Percentiles rank a stretch among this genome's conserved stretches.
phyloP scores from a whole-genome alignment of 2,888 invertebrate genomes.

The Dione vanillae region DNA sequence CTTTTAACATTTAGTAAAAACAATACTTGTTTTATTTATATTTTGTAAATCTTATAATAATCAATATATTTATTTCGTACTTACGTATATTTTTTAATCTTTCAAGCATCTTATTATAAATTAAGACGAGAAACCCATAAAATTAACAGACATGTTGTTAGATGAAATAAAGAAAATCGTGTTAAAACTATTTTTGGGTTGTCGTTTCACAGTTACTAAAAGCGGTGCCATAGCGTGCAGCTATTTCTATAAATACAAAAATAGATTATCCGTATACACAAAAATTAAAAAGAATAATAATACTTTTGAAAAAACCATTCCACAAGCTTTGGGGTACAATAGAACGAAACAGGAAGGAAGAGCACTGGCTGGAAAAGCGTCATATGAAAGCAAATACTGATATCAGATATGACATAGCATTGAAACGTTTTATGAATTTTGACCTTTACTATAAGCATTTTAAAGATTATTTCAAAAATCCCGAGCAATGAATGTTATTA shows the following conservation, averaged over 20 bases:
- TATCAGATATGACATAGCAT: conserved; percentile 23
- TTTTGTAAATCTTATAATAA: too few relatives aligned
- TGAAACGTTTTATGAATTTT: conserved; percentile 40
- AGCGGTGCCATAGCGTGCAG: background rate
- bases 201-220: background rate
- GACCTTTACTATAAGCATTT: conserved; percentile 46
- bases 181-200: background rate
- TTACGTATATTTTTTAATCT: too few relatives aligned
- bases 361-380: conserved; percentile 30
- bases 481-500: conserved; percentile 46
- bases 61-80: too few relatives aligned
- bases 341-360: conserved; percentile 35
- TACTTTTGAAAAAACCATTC: conserved; percentile 5
- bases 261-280: background rate
- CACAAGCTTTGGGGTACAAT: conserved; percentile 1
- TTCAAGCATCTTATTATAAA: too few relatives aligned
- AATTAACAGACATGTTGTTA: background rate
- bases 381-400: conserved; percentile 33
- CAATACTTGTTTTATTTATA: too few relatives aligned
- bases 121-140: background rate
- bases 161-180: background rate
- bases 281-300: background rate
- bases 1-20: background rate
- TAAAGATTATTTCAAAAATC: conserved; percentile 45
- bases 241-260: background rate